These are phyloP conservation scores for Manduca sexta DNA, from an alignment of 1,140 invertebrate genomes.

Conservation along the genomic window DNA sequence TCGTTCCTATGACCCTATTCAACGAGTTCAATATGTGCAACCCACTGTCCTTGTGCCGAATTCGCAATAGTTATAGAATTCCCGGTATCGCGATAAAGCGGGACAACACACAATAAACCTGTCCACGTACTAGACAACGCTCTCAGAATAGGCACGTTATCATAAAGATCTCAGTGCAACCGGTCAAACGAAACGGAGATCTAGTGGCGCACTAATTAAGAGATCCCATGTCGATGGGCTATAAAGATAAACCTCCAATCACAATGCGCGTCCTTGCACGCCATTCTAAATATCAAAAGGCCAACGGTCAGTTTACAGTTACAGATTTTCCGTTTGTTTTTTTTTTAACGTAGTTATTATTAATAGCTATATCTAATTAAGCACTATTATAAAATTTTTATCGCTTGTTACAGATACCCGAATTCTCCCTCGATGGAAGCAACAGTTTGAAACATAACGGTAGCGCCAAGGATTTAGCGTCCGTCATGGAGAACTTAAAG, in stretches of 20 bases:
- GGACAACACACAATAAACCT: constrained; percentile 19
- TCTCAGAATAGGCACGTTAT: neutral
- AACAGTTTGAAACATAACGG: constrained; percentile 64
- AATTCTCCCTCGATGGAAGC: constrained; percentile 61
- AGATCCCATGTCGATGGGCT: constrained; percentile 14
- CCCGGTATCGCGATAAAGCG: constrained; percentile 51
- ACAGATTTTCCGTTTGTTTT: too few relatives aligned
- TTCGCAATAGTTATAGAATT: constrained; percentile 43
- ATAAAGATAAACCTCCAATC: constrained; percentile 13
- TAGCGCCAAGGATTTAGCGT: constrained; percentile 63
- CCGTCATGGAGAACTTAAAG: constrained; percentile 71
- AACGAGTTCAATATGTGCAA: constrained; percentile 51
- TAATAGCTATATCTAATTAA: too few relatives aligned
- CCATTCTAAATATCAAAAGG: too few relatives aligned
- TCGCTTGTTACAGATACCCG: constrained; percentile 54
- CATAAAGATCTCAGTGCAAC: neutral
- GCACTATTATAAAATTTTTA: neutral
- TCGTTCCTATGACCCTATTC: constrained; percentile 65
- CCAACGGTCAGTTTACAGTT: too few relatives aligned
- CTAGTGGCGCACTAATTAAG: constrained; percentile 2
- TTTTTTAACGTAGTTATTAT: too few relatives aligned
- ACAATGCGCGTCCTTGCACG: too few relatives aligned
- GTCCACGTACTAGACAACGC: neutral
- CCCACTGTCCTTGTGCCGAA: constrained; percentile 61
- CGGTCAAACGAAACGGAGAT: neutral